Evolutionary conservation across 2,113 vertebrate species (phyloP).

Genomic region (Chaetops frenatus): DNA sequence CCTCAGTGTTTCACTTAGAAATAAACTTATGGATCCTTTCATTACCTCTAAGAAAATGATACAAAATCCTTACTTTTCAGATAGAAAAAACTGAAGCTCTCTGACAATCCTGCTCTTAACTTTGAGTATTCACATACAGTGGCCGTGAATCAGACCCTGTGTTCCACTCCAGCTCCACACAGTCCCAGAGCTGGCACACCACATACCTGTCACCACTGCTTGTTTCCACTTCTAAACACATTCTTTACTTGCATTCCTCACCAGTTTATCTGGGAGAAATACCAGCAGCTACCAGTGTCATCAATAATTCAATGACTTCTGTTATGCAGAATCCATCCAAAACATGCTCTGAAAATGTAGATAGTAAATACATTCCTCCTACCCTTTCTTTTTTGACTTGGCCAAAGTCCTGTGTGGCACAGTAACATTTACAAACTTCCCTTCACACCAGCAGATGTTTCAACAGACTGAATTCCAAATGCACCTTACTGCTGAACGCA

Average conservation of each 20-base stretch:
- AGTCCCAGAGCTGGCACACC: not conserved
- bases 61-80: not conserved
- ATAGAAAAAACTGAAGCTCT: not conserved
- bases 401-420: not conserved
- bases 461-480: not conserved
- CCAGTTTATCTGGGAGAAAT: not conserved
- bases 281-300: not conserved
- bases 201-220: not conserved
- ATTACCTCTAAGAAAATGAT: not conserved
- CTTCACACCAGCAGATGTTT: not conserved
- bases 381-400: rapidly evolving
- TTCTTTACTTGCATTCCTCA: not conserved
- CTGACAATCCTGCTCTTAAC: not conserved
- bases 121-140: not conserved
- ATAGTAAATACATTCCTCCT: not conserved
- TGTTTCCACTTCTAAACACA: not conserved
- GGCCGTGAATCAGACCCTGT: not conserved
- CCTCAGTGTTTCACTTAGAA: not conserved
- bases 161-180: not conserved
- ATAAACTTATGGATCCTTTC: not conserved
- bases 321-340: not conserved
- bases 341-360: not conserved
- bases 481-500: not conserved
- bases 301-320: not conserved
- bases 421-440: not conserved